These are phyloP conservation scores for Phengaris alcon DNA, from an alignment of 2,888 invertebrate species.

Conservation along the genomic window DNA sequence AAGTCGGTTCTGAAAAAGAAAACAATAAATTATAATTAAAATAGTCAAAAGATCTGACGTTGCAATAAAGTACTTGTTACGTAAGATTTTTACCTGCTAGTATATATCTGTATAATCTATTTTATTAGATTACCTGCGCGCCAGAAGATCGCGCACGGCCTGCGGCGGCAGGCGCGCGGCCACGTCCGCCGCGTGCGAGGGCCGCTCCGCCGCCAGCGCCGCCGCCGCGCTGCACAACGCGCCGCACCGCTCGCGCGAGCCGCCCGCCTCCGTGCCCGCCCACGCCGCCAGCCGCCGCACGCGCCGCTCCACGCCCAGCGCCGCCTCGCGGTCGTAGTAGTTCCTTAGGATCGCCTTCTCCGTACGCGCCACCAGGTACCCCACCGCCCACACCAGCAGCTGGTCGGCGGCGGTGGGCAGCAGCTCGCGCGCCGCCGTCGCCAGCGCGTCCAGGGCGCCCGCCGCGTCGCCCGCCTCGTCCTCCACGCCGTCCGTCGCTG, in stretches of 20 bases:
- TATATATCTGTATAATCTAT: no score
- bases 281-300: conserved; percentile 92
- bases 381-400: conserved; percentile 47
- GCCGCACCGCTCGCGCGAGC: conserved; percentile 94
- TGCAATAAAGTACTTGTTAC: not conserved
- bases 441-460: conserved; percentile 55
- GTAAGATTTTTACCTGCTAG: not conserved
- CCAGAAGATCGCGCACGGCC: conserved; percentile 88
- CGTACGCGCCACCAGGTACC: conserved; percentile 51
- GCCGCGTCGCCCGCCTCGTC: conserved; percentile 63
- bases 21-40: conserved; percentile 33
- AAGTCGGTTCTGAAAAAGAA: conserved; percentile 84
- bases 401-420: conserved; percentile 46
- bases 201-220: conserved; percentile 92
- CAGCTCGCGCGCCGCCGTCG: conserved; percentile 46
- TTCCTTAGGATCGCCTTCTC: conserved; percentile 50
- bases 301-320: conserved; percentile 85
- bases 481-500: conserved; percentile 43
- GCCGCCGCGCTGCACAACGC: conserved; percentile 91
- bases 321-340: conserved; percentile 46
- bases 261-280: conserved; percentile 90
- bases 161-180: conserved; percentile 89
- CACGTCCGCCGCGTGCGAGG: conserved; percentile 89
- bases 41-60: not conserved
- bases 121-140: conserved; percentile 84